Evolutionary conservation across 2,113 vertebrate species (phyloP).

Genomic region (Catharus minimus): DNA sequence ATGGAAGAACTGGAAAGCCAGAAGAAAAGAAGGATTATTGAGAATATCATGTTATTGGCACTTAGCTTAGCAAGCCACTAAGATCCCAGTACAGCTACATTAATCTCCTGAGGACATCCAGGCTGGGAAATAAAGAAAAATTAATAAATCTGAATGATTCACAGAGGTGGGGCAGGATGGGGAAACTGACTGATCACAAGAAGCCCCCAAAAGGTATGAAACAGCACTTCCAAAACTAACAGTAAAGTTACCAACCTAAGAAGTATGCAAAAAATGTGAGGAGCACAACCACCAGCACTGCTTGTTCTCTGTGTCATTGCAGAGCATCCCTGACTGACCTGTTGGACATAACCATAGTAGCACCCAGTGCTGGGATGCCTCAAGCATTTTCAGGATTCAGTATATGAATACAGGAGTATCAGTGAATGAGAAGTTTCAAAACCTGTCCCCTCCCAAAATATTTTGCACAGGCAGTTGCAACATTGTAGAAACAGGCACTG

Average conservation of each 20-base stretch:
- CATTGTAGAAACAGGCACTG: not conserved
- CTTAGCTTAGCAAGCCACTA: not conserved
- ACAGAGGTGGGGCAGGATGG: not conserved
- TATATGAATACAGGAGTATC: rapidly evolving
- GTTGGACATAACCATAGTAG: not conserved
- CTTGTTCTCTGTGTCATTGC: not conserved
- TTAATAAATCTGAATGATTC: not conserved
- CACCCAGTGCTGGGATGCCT: rapidly evolving
- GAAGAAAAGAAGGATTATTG: not conserved
- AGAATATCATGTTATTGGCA: not conserved
- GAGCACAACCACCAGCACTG: not conserved
- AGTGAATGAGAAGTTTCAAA: not conserved
- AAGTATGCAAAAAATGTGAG: rapidly evolving
- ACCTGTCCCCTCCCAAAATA: no score
- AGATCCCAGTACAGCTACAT: not conserved
- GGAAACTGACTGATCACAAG: not conserved
- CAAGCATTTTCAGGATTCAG: rapidly evolving
- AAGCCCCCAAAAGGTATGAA: not conserved
- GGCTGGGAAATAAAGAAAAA: not conserved
- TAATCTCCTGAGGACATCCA: not conserved
- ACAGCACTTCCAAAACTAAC: not conserved
- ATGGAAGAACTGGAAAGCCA: not conserved
- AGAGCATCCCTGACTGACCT: not conserved
- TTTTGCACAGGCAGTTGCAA: not conserved
- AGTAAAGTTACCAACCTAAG: not conserved